Evolutionary conservation across 2,113 vertebrate genomes (phyloP), one percentile per base, ranked within the genome.

Genomic region (Podilymbus podiceps): DNA sequence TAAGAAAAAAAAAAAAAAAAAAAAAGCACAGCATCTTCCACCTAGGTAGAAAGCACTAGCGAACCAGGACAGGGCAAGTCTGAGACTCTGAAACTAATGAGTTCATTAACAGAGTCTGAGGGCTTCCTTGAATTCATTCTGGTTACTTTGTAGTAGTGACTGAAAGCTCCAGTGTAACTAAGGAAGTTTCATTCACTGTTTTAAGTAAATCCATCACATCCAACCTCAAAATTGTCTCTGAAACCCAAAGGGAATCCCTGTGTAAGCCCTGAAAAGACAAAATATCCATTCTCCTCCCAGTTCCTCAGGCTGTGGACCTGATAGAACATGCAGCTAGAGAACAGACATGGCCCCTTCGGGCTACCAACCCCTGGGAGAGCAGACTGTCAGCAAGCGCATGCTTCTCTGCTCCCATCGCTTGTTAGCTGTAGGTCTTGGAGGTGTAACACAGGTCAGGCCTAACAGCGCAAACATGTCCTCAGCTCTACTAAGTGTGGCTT

Each of bases 131-230:
- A 67, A 11, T 15, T 56, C 17, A 8, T 15, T 35, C 42, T 24
- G 3, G 12, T 49, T 24, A 13, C 23, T 7, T 2, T 4, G 28
- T 2, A 1, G 33, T 0, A 0, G 17, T 15, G 31, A 12, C 31
- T 9, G 22, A 16, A 30, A 74, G 67, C n/a, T 80, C 67, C 30
- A 11, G 2, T 1, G 2, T 7, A 15, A 13, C 38, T 9, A 10
- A 9, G 8, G 6, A 27, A 12, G 11, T 49, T 28, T 5, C 0
- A 15, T 8, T 33, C 33, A 6, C 17, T 14, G 0, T 12, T 55
- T 22, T 5, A 27, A 56, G 60, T 6, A 53, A 59, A 53, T 12
- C 4, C 30, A 60, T 4, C 9, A 5, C 24, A 38, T 14, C 30
- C 31, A 66, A 4, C 80, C 35, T 60, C 60, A 59, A 6, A 56